phyloP scores from a whole-genome alignment of 2,888 invertebrate genomes.

The Cyaniris semiargus region DNA sequence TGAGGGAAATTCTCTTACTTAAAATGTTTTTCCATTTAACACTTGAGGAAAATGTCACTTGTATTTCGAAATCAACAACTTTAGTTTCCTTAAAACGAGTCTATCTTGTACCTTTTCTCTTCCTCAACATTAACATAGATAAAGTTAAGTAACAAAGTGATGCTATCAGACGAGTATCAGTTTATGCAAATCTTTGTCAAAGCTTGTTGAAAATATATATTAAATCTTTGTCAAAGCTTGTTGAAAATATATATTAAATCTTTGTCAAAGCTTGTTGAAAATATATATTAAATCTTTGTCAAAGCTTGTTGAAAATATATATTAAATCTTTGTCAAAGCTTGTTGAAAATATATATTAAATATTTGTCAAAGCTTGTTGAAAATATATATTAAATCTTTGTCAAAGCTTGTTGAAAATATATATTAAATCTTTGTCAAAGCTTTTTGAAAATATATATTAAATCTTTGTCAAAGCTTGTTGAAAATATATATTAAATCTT shows the following conservation, averaged over 20 bases:
- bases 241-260: background rate
- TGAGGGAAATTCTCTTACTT: background rate
- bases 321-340: background rate
- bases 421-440: background rate
- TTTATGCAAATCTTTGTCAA: background rate
- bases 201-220: background rate
- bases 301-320: background rate
- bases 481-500: background rate
- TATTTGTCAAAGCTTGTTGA: background rate
- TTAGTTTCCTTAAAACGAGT: background rate
- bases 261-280: background rate
- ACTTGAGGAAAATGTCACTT: background rate
- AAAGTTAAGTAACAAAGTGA: constrained; percentile 1
- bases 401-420: background rate
- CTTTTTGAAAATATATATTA: background rate
- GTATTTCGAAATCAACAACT: background rate
- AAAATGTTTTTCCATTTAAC: background rate
- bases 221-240: background rate
- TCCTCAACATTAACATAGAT: background rate
- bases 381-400: background rate
- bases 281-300: background rate
- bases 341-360: background rate
- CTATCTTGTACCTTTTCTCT: background rate
- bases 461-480: background rate
- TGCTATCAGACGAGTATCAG: background rate